Evolutionary conservation across 2,113 vertebrate genomes (phyloP).

Genomic region (Xenopus laevis): DNA sequence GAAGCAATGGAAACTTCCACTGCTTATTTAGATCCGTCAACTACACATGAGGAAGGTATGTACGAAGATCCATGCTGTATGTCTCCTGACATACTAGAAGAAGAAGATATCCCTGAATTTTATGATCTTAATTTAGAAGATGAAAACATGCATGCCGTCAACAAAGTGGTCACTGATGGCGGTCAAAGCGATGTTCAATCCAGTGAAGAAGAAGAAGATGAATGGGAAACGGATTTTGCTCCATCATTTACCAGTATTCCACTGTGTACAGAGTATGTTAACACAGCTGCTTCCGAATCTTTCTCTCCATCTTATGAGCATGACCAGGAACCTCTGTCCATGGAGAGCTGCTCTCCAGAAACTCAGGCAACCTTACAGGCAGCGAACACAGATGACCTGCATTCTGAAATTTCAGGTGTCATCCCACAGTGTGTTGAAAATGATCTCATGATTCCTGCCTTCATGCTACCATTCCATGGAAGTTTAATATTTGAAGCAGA

Average conservation of each 20-base stretch:
- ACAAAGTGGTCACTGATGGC: conserved; percentile 34
- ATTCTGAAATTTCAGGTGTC: conserved; percentile 60
- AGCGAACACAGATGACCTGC: conserved; percentile 53
- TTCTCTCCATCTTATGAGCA: not conserved
- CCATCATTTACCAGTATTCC: conserved; percentile 1
- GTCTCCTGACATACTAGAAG: conserved; percentile 20
- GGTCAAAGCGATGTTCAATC: conserved; percentile 27
- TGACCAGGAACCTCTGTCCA: conserved; percentile 8
- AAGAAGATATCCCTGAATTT: conserved; percentile 24
- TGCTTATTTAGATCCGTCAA: conserved; percentile 64
- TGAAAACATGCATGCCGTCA: not conserved
- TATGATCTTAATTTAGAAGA: not conserved
- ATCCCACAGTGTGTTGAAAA: conserved; percentile 57
- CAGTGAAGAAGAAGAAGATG: conserved; percentile 29
- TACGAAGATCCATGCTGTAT: conserved; percentile 56
- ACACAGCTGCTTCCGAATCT: no score
- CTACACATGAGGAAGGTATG: conserved; percentile 61
- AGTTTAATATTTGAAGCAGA: conserved; percentile 90
- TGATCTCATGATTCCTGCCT: conserved; percentile 83
- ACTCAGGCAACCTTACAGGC: conserved; percentile 54
- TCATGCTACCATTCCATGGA: conserved; percentile 81
- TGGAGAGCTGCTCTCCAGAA: conserved; percentile 56
- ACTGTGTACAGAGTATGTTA: not conserved
- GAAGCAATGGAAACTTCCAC: conserved; percentile 67
- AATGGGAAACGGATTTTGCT: conserved; percentile 19